Percentiles rank a stretch among this genome's conserved stretches.
Evolutionary conservation across 2,113 vertebrate genomes (phyloP).

Genomic region (Melanostigma gelatinosum): DNA sequence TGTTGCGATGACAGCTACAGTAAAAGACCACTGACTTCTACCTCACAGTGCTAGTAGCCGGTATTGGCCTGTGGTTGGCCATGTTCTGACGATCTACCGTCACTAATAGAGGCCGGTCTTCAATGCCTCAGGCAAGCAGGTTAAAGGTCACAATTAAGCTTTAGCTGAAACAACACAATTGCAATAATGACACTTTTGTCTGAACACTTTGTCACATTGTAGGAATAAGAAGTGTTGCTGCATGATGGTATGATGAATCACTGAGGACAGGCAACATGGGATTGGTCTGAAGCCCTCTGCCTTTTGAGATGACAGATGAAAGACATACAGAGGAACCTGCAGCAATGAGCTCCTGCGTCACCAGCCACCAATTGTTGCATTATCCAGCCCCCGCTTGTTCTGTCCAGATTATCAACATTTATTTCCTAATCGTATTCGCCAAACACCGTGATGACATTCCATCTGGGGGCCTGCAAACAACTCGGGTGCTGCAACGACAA

Average conservation of each 20-base stretch:
- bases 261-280: neutral
- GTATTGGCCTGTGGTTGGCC: neutral
- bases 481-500: slow-evolving; percentile 6
- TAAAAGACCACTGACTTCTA: slow-evolving; percentile 20
- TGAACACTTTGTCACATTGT: neutral
- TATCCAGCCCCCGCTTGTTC: slow-evolving; percentile 74
- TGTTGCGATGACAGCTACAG: slow-evolving; percentile 41
- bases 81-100: slow-evolving; percentile 17
- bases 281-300: neutral
- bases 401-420: slow-evolving; percentile 75
- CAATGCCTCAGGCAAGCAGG: neutral
- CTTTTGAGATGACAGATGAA: neutral
- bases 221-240: slow-evolving; percentile 1
- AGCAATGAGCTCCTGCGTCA: slow-evolving; percentile 50
- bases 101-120: neutral
- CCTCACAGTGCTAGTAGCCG: neutral
- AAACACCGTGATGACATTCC: slow-evolving; percentile 62
- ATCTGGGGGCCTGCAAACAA: slow-evolving; percentile 60
- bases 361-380: slow-evolving; percentile 55
- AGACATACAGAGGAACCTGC: neutral
- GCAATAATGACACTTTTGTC: slow-evolving; percentile 21
- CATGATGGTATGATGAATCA: slow-evolving; percentile 5
- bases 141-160: slow-evolving; percentile 40
- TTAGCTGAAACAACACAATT: neutral
- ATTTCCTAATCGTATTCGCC: slow-evolving; percentile 71